Conservation (phyloP, 2,888 invertebrate species). For the Diaprepes abbreviatus region DNA sequence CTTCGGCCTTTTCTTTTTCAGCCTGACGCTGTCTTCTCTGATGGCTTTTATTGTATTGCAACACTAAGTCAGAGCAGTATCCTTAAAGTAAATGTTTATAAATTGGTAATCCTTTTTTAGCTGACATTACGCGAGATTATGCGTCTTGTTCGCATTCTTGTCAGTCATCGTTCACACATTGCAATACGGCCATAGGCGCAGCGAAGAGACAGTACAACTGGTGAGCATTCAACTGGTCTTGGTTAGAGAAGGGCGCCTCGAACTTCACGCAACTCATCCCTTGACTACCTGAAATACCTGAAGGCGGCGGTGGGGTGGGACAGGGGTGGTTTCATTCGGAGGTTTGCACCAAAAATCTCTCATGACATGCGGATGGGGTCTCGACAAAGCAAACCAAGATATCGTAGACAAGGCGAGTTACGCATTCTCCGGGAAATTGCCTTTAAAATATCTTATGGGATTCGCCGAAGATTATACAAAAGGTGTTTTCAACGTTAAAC, state of each 20-base stretch:
- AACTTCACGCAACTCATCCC: constrained; percentile 83
- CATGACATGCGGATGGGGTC: too few relatives aligned
- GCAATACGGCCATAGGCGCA: constrained; percentile 81
- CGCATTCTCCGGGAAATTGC: too few relatives aligned
- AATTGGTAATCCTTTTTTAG: constrained; percentile 85
- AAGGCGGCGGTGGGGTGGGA: constrained; percentile 69
- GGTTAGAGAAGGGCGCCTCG: constrained; percentile 83
- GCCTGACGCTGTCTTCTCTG: constrained; percentile 75
- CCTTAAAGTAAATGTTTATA: constrained; percentile 93
- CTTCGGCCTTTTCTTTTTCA: constrained; percentile 65
- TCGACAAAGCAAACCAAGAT: too few relatives aligned
- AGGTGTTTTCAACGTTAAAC: too few relatives aligned
- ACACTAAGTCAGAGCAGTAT: constrained; percentile 95
- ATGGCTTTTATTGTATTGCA: constrained; percentile 96
- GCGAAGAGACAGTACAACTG: constrained; percentile 84
- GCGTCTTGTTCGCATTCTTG: constrained; percentile 66
- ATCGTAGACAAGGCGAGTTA: too few relatives aligned
- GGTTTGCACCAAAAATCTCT: too few relatives aligned
- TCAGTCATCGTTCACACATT: constrained; percentile 71
- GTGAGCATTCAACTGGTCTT: constrained; percentile 87
- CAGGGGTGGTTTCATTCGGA: too few relatives aligned
- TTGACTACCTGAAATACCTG: constrained; percentile 67
- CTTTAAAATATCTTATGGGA: too few relatives aligned
- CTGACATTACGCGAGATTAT: constrained; percentile 71
- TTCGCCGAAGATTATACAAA: too few relatives aligned